Percentiles rank a stretch among this genome's conserved stretches.
Evolutionary conservation across 2,113 vertebrate species (phyloP).

Genomic region (Crotalus horridus): DNA sequence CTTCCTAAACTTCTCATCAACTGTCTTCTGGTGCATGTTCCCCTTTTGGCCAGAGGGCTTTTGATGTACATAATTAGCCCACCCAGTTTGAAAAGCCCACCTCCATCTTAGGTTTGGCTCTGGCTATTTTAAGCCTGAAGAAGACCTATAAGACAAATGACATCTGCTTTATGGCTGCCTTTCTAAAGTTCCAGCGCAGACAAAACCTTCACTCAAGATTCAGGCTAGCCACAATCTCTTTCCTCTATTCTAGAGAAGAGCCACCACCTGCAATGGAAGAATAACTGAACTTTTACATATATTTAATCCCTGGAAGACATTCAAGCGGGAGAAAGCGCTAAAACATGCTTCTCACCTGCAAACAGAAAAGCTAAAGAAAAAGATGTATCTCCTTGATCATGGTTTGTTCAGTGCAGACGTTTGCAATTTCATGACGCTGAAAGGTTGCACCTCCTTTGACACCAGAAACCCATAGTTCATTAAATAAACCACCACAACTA

Average conservation of each 20-base stretch:
- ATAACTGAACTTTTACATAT: background rate
- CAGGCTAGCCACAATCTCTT: background rate
- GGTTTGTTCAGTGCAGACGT: background rate
- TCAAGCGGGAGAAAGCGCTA: background rate
- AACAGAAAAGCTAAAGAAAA: background rate
- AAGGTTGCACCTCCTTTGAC: background rate
- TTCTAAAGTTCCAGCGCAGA: background rate
- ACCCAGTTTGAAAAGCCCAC: background rate
- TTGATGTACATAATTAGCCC: constrained; percentile 4
- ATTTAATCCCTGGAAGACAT: background rate
- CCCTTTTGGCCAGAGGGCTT: background rate
- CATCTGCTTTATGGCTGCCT: background rate
- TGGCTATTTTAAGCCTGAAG: background rate
- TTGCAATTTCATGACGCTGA: background rate
- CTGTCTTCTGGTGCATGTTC: background rate
- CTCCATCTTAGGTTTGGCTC: background rate
- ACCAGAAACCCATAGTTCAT: background rate
- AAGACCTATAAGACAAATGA: background rate
- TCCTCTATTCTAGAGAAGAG: background rate
- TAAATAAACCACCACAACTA: background rate
- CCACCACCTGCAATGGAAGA: background rate
- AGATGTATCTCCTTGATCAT: background rate
- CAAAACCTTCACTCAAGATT: background rate
- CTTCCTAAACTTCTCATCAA: constrained; percentile 1
- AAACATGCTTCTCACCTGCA: background rate